These are phyloP conservation scores for Cephus sareptanus DNA, from an alignment of 2,888 invertebrate species.

Conservation along the genomic window DNA sequence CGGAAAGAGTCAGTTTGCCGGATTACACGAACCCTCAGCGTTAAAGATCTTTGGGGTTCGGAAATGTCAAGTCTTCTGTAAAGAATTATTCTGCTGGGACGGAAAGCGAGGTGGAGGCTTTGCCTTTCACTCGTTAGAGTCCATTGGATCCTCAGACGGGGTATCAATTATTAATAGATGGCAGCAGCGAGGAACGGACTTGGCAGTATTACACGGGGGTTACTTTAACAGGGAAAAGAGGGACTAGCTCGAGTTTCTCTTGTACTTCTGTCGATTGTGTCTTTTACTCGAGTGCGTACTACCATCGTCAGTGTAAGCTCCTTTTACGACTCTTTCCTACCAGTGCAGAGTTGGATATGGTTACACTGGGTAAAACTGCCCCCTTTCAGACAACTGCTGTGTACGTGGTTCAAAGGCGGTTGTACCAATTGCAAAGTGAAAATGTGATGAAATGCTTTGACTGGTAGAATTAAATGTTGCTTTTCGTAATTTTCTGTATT, in stretches of 20 bases:
- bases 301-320: slow-evolving; percentile 21
- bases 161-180: slow-evolving; percentile 23
- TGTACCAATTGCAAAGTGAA: not conserved
- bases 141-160: not conserved
- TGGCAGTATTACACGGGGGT: not conserved
- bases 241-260: not conserved
- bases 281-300: slow-evolving; percentile 16
- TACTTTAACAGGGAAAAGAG: not conserved
- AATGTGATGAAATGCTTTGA: not conserved
- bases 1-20: not conserved
- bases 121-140: not conserved
- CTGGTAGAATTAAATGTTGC: no score
- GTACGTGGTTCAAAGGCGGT: not conserved
- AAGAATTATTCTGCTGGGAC: not conserved
- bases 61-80: not conserved
- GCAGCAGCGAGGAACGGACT: not conserved
- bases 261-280: slow-evolving; percentile 20
- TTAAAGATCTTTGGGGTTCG: not conserved
- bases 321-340: slow-evolving; percentile 11
- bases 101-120: not conserved
- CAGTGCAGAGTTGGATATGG: not conserved
- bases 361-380: not conserved
- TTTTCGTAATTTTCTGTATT: no score
- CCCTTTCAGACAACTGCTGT: not conserved
- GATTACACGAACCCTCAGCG: not conserved